Base-by-base conservation (phyloP, 2,888 invertebrate genomes). In the Dynastes grantii region DNA sequence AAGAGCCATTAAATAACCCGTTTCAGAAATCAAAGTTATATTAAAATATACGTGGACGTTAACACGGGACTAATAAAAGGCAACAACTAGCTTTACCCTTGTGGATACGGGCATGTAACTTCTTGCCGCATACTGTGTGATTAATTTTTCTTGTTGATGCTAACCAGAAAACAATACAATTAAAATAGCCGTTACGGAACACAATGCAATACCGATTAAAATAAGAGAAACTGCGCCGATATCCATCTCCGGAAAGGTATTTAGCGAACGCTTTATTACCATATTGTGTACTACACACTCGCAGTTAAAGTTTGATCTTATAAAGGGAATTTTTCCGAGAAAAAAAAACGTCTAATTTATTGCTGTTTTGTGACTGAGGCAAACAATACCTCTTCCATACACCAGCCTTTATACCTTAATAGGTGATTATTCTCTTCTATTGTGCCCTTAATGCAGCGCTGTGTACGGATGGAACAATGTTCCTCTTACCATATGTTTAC, bases 271-370 rank as follows among this genome's bases (percentile, higher is more conserved):
- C 79, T 82, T 82, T 82, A 82, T 82, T 81, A 82, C 82, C 82
- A 82, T 82, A 82, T 82, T 82, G 82, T 82, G 77, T 82, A 82
- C 22, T 75, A 61, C 61, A 75, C 45, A 75, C 61, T 75, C 79
- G 77, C 70, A 80, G 71, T 78, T 71, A 78, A 80, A 78, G 81
- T 82, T 81, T 82, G 80, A 81, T 81, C 80, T 80, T 82, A 81
- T 80, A 82, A 80, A 80, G 79, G 77, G 78, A 82, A 79, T 76
- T 77, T 75, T 79, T 37, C 22, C 76, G 22, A 68, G 65, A 76
- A 82, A 82, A n/a, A 22, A 82, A 80, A 80, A 78, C 78, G 68
- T 61, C 77, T 82, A 82, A 82, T 82, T 82, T 82, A 82, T 82
- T 80, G 78, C 70, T 68, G 78, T 75, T 80, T 81, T 80, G 81